Percentiles rank a stretch among this genome's conserved stretches.
phyloP scores from a whole-genome alignment of 2,113 vertebrate species.

The Spizaetus ornatus region DNA sequence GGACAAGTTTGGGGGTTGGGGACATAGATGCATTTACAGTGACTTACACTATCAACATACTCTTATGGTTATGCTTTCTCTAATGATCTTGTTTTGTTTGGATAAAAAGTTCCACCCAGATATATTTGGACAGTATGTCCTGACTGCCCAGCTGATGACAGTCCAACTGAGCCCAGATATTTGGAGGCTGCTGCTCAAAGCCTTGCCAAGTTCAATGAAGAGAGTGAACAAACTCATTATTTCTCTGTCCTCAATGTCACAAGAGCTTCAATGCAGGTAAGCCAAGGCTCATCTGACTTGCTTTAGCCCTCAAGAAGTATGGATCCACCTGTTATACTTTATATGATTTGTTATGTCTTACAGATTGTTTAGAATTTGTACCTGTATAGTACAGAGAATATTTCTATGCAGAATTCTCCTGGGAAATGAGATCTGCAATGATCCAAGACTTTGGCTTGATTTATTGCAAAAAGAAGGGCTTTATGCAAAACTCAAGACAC shows the following conservation, averaged over 20 bases:
- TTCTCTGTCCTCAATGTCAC: conserved; percentile 61
- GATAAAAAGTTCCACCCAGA: conserved; percentile 19
- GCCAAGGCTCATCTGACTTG: background rate
- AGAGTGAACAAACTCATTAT: conserved; percentile 25
- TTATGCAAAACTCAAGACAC: background rate
- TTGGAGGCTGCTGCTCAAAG: background rate
- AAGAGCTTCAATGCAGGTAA: conserved; percentile 59
- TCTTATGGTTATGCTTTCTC: background rate
- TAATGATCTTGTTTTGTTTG: background rate
- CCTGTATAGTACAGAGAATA: background rate
- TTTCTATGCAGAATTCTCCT: background rate
- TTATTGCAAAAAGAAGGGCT: background rate
- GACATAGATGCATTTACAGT: background rate
- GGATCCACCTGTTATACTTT: background rate
- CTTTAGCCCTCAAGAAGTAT: background rate
- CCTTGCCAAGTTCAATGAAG: conserved; percentile 59
- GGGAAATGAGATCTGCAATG: background rate
- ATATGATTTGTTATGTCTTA: background rate
- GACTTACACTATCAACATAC: background rate
- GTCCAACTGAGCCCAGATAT: background rate
- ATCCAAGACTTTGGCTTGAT: background rate
- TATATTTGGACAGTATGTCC: background rate
- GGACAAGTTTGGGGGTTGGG: background rate
- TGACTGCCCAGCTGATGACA: conserved; percentile 38
- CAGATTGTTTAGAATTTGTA: background rate